Base-by-base conservation (phyloP, 2,113 vertebrate species). In the Salvelinus fontinalis region DNA sequence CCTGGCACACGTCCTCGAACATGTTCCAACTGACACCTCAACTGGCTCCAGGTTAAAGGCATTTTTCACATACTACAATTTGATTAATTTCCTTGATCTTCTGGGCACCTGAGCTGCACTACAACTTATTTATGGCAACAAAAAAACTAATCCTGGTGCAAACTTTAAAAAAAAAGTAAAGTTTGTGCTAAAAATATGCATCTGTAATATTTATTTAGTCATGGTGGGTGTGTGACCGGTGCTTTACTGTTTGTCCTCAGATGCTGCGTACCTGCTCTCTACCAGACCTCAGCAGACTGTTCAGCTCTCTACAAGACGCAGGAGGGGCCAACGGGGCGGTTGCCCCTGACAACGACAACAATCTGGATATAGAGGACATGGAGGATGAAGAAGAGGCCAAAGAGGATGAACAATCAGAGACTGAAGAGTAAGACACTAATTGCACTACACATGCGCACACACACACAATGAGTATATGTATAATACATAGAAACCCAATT, bases 261-360 rank as follows among this genome's bases (percentile, higher is more conserved):
- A 96, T 99, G 97, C 66, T 99, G 85, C 93, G 97, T 79, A 99
- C 97, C 0, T 99, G 98, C 87, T 99, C 98, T 0, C 93, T 99
- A 16, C 98, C 98, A 9, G 98, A 99, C 84, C 96, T 99, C 77
- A 93, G 93, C 65, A 97, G 94, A 67, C 81, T 97, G 48, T 98
- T 96, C 89, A 93, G 90, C 85, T 90, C 92, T 24, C 90, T 93
- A 71, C 94, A 92, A 51, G 94, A 95, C 72, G 88, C 93, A 12
- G 92, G 72, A 2, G 81, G 9, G 14, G 31, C 76, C 0, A 67
- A 75, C 4, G 79, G 92, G 14, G 89, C 93, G 34, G 79, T 87
- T n/a, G 91, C 91, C 73, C 92, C 89, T 39, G 92, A 95, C 29
- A 54, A 54, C 14, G 12, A 54, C 14, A 18, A 54, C 62, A 26